Evolutionary conservation across 2,113 vertebrate genomes (phyloP), one percentile per base, ranked within the genome.

Genomic region (Planiliza haematocheilus): DNA sequence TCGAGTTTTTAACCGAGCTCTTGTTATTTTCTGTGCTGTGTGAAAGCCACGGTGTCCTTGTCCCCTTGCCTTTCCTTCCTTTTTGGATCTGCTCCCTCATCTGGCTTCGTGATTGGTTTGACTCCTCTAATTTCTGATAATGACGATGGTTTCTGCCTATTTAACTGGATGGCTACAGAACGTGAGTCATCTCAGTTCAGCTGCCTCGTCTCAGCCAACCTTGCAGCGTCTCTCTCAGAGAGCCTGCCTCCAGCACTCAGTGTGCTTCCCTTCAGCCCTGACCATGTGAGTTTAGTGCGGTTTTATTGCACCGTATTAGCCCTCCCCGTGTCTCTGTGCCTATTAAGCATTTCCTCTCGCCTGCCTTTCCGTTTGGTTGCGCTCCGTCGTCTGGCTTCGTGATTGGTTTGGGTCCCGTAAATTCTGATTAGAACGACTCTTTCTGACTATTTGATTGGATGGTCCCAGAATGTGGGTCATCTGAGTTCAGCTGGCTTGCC

Each of bases 401-500:
- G 21, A 77, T 80, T 82, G 79, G 67, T 80, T 58, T 70, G 69
- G 50, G 48, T 81, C 66, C 66, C 63, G 75, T 84, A 81, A 85
- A 90, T 83, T 88, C 64, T 62, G 74, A 70, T 77, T 84, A 86
- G 85, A 88, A 81, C 70, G 72, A 49, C 59, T 87, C 61, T 71
- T 89, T 81, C 70, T 60, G 75, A 71, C 69, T 76, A 72, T 82
- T 84, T 49, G 63, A 92, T 90, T 88, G 85, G 86, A 79, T 77
- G 74, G 83, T 71, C 83, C 79, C 83, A 93, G 88, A 95, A 91
- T 92, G 82, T 81, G 82, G 90, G 91, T 94, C 93, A 92, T 87
- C 88, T 89, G 89, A 95, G 95, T 95, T 93, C 93, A 94, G 79
- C 73, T 7, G 62, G 86, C 83, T 84, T 86, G 70, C 85, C 79